Conservation (phyloP, 1,140 invertebrate species). For the Nomia melanderi region DNA sequence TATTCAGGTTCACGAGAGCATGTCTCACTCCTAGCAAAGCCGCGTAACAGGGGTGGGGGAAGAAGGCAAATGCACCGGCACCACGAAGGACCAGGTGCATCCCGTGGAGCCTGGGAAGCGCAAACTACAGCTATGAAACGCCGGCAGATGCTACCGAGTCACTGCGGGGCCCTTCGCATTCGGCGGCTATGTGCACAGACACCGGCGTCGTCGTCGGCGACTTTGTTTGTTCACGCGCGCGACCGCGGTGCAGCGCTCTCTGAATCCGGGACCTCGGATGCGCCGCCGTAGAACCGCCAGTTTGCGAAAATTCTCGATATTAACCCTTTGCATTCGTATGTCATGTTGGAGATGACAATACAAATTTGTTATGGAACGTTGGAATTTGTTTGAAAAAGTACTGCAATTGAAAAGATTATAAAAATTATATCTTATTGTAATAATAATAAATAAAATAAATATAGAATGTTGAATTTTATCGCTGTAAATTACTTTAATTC, state of each 20-base stretch:
- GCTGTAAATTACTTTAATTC: no score
- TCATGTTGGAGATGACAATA: no score
- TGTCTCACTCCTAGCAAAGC: constrained; percentile 35
- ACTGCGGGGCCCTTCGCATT: constrained; percentile 30
- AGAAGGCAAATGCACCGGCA: constrained; percentile 62
- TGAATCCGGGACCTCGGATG: constrained; percentile 30
- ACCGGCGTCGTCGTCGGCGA: constrained; percentile 52
- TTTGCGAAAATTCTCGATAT: background rate
- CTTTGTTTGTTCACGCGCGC: constrained; percentile 56
- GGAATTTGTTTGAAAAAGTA: no score
- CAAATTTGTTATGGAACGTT: no score
- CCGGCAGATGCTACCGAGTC: constrained; percentile 62
- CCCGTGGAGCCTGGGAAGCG: constrained; percentile 69
- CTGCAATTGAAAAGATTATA: no score
- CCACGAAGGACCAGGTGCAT: constrained; percentile 64
- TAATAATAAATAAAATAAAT: no score
- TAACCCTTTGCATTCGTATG: no score
- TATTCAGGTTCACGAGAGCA: constrained; percentile 65
- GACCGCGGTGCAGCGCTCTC: constrained; percentile 27
- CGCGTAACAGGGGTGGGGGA: constrained; percentile 17
- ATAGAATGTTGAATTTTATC: no score
- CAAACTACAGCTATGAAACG: constrained; percentile 63
- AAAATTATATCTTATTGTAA: no score
- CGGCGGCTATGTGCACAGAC: constrained; percentile 61
- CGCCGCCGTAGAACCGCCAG: background rate